Base-by-base conservation (phyloP, 1,140 invertebrate genomes). In the Batillaria attramentaria region DNA sequence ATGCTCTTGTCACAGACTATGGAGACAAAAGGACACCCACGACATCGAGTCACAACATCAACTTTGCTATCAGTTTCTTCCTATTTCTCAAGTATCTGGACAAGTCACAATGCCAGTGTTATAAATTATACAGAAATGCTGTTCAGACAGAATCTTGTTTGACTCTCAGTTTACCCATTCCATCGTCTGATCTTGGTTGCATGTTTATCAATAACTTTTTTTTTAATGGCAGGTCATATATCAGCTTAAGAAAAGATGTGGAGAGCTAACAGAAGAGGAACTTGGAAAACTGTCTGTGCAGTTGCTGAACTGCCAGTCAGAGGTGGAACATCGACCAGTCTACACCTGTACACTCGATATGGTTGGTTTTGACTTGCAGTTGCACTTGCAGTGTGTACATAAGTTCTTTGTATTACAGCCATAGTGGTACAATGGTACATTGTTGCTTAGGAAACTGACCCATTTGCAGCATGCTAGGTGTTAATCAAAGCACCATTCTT, bases 231-330 rank as follows among this genome's bases (percentile, higher is more conserved):
- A 87, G 84, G 83, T 83, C 66, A 80, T 87, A 31, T 85, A 85
- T 79, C 80, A 85, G 88, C 87, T 84, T 28, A 85, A 84, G 81
- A 86, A 79, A 28, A 85, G 82, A 79, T 87, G 86, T 79, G 82
- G 86, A 43, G 85, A 90, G 28, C 91, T 95, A 85, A 92, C 92
- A 28, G 94, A 95, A 83, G 94, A 95, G 82, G 92, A 94, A 69
- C 84, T 95, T 35, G 93, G 93, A 0, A 95, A 94, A 89, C 84
- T 95, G 20, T 93, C 94, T 69, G 94, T 95, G 42, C 93, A 93
- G 87, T 89, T 95, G 31, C 88, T 95, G 28, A 95, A 95, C 85
- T 95, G 94, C 88, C 94, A 95, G 79, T 93, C 93, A 3, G 90
- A 91, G 50, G 92, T 92, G 13, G 94, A 95, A 86, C 93, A 93